Evolutionary conservation across 2,888 invertebrate genomes (phyloP).

Genomic region (Eupsilia transversa): DNA sequence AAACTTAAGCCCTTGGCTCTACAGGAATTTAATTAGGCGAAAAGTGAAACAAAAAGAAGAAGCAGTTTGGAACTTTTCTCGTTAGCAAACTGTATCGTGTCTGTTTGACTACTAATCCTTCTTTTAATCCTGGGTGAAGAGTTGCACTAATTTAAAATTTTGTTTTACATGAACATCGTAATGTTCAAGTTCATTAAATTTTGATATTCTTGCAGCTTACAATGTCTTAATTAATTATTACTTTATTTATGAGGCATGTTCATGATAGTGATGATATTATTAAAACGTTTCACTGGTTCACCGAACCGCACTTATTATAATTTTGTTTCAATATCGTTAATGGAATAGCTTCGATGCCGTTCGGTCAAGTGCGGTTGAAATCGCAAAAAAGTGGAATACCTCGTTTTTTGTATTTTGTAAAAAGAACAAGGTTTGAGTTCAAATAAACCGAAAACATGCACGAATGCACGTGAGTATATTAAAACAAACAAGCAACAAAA

Average conservation of each 20-base stretch:
- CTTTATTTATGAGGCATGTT: not conserved
- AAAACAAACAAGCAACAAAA: conserved; percentile 4
- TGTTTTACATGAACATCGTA: not conserved
- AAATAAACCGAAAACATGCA: not conserved
- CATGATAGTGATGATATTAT: not conserved
- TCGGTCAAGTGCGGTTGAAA: not conserved
- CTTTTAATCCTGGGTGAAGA: not conserved
- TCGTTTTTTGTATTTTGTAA: not conserved
- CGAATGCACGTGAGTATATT: not conserved
- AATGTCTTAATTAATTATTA: too few relatives aligned
- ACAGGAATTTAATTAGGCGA: conserved; percentile 49
- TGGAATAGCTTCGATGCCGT: not conserved
- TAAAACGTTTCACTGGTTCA: not conserved
- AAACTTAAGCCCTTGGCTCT: conserved; percentile 22
- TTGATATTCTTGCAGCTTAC: too few relatives aligned
- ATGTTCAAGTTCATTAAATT: not conserved
- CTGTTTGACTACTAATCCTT: conserved; percentile 4
- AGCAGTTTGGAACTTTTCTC: conserved; percentile 39
- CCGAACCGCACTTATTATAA: not conserved
- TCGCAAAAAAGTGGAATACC: not conserved
- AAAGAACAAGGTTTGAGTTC: not conserved
- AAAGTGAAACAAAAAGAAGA: conserved; percentile 29
- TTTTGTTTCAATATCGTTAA: not conserved
- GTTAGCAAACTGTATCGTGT: conserved; percentile 44
- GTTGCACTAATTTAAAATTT: not conserved